Conservation (phyloP, 2,113 vertebrate species). For the Misgurnus mizolepis region DNA sequence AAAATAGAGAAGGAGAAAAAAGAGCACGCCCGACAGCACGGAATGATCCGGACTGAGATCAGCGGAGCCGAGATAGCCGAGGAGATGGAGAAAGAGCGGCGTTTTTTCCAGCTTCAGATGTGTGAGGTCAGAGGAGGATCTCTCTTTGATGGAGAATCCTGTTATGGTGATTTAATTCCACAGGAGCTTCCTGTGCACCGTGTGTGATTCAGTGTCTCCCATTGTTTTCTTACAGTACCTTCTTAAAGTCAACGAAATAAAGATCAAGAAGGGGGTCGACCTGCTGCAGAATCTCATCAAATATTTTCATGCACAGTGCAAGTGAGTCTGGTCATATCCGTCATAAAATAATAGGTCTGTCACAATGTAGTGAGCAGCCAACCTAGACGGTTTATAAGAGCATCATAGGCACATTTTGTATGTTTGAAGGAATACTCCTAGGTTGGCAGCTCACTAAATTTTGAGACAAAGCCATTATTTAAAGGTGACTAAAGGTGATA, state of each 20-base stretch:
- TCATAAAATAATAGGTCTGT: neutral
- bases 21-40: constrained; percentile 94
- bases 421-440: too few species aligned
- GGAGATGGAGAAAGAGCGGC: constrained; percentile 97
- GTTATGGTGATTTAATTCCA: neutral
- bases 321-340: constrained; percentile 64
- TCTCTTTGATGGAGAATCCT: neutral
- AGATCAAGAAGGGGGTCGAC: constrained; percentile 98
- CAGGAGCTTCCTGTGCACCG: neutral
- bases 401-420: too few species aligned
- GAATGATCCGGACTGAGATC: constrained; percentile 98
- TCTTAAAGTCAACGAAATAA: constrained; percentile 98
- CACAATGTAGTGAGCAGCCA: neutral
- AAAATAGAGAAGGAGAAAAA: constrained; percentile 99
- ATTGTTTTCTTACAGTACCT: constrained; percentile 71
- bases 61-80: constrained; percentile 97
- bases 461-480: neutral
- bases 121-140: constrained; percentile 84
- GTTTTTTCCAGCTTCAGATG: constrained; percentile 98
- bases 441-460: neutral
- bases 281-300: constrained; percentile 98
- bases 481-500: neutral
- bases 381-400: neutral
- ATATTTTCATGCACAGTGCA: constrained; percentile 96
- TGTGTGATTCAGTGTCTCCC: constrained; percentile 21